These are phyloP conservation scores for Pseudomugil gertrudae DNA, from an alignment of 2,797 vertebrate genomes.

Conservation along the genomic window DNA sequence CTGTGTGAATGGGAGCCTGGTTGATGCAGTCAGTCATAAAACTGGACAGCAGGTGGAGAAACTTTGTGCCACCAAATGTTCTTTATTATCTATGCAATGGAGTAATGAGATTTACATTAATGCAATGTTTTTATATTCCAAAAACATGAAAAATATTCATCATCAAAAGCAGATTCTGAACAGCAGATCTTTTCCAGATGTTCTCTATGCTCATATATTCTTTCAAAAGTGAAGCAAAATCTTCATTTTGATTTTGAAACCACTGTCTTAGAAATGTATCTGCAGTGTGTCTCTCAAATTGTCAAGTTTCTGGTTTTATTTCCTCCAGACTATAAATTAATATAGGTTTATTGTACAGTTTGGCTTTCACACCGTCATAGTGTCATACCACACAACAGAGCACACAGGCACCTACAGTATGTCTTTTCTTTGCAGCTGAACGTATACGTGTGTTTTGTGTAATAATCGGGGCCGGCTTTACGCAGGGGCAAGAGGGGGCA, in stretches of 20 bases:
- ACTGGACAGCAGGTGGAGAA: neutral
- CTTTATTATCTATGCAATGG: neutral
- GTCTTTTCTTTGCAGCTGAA: neutral
- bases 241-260: constrained; percentile 3
- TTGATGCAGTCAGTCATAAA: constrained; percentile 33
- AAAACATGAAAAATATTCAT: neutral
- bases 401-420: neutral
- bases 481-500: no score
- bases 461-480: no score
- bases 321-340: neutral
- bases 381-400: neutral
- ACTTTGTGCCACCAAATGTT: neutral
- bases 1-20: neutral
- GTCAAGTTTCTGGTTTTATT: neutral
- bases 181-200: constrained; percentile 49
- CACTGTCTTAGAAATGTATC: neutral
- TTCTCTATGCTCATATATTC: neutral
- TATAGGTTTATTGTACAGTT: neutral
- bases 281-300: neutral
- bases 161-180: neutral
- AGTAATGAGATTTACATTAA: constrained; percentile 2
- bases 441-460: neutral
- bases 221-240: neutral
- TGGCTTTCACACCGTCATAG: neutral
- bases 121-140: neutral